A percentile compares a stretch with the other conserved stretches of the same genome.
phyloP scores from a whole-genome alignment of 1,140 invertebrate species.

The Drosophila ambigua region DNA sequence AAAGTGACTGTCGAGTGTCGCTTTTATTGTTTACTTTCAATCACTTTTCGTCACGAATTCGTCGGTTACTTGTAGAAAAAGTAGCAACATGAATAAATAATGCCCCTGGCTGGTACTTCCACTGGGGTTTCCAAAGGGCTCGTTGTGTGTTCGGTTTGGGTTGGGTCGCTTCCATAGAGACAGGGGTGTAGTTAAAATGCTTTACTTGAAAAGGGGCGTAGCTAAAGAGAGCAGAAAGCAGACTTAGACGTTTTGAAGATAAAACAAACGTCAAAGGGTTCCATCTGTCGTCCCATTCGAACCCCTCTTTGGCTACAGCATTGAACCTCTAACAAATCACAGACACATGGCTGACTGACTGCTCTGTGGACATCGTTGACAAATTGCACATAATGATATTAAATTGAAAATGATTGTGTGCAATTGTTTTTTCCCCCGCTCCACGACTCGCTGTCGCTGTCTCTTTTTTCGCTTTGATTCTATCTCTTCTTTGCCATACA shows the following conservation, averaged over 20 bases:
- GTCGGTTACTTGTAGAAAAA: constrained; percentile 33
- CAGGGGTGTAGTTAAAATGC: not conserved
- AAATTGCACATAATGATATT: constrained; percentile 84
- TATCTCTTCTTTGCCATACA: constrained; percentile 24
- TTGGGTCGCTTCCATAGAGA: constrained; percentile 59
- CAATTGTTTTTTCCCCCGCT: constrained; percentile 64
- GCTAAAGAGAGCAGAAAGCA: not conserved
- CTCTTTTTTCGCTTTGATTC: not conserved
- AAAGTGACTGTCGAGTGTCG: constrained; percentile 75
- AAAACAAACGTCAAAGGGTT: too few relatives aligned
- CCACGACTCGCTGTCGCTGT: not conserved
- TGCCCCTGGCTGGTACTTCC: constrained; percentile 3
- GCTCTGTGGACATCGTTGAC: constrained; percentile 77
- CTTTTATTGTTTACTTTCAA: constrained; percentile 84
- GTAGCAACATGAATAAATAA: constrained; percentile 61
- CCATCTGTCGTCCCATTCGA: not conserved
- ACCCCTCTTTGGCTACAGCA: not conserved
- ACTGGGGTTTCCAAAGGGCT: not conserved
- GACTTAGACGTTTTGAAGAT: too few relatives aligned
- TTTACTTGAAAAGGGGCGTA: too few relatives aligned
- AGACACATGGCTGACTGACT: constrained; percentile 68
- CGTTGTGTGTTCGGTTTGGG: constrained; percentile 6
- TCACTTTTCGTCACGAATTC: constrained; percentile 84
- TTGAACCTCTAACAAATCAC: constrained; percentile 33
- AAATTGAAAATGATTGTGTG: constrained; percentile 84